These are phyloP conservation scores for Drosophila glabriapex DNA, from an alignment of 2,888 invertebrate genomes.

Conservation along the genomic window DNA sequence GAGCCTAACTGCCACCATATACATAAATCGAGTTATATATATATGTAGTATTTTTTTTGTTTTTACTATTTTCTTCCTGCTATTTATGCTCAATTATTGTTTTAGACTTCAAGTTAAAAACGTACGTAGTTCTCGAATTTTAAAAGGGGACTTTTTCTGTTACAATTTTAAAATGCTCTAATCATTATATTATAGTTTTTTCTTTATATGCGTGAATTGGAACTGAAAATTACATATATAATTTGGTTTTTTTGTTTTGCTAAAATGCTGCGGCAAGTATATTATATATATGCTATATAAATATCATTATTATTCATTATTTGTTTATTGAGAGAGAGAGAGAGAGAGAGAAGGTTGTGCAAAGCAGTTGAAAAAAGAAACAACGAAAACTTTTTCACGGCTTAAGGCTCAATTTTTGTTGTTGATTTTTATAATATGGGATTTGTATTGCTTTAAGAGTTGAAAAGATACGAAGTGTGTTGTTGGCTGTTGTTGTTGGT, in stretches of 20 bases:
- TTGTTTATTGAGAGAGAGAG: slow-evolving; percentile 2
- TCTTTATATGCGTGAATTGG: slow-evolving; percentile 24
- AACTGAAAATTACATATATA: slow-evolving; percentile 25
- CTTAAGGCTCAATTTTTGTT: slow-evolving; percentile 23
- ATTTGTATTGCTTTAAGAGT: slow-evolving; percentile 31
- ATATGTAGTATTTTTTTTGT: slow-evolving; percentile 42
- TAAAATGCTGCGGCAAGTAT: slow-evolving; percentile 60
- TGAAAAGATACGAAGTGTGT: slow-evolving; percentile 23
- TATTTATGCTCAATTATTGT: slow-evolving; percentile 74
- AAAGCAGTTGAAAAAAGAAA: slow-evolving; percentile 35
- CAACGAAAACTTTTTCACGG: slow-evolving; percentile 19
- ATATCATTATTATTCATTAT: slow-evolving; percentile 15
- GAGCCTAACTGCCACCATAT: slow-evolving; percentile 46
- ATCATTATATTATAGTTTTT: slow-evolving; percentile 33
- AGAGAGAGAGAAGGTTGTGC: slow-evolving; percentile 27
- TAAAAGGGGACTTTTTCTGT: slow-evolving; percentile 31
- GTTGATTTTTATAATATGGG: slow-evolving; percentile 22
- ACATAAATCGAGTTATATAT: slow-evolving; percentile 46
- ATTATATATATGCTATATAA: slow-evolving; percentile 37
- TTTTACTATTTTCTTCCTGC: slow-evolving; percentile 43
- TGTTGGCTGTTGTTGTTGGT: slow-evolving; percentile 25
- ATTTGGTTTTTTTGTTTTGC: slow-evolving; percentile 14
- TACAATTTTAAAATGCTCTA: slow-evolving; percentile 45
- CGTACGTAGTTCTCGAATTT: slow-evolving; percentile 46
- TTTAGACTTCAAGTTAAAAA: slow-evolving; percentile 70